These are phyloP conservation scores for Noctilio leporinus DNA, from an alignment of 2,113 vertebrate species.

Conservation along the genomic window DNA sequence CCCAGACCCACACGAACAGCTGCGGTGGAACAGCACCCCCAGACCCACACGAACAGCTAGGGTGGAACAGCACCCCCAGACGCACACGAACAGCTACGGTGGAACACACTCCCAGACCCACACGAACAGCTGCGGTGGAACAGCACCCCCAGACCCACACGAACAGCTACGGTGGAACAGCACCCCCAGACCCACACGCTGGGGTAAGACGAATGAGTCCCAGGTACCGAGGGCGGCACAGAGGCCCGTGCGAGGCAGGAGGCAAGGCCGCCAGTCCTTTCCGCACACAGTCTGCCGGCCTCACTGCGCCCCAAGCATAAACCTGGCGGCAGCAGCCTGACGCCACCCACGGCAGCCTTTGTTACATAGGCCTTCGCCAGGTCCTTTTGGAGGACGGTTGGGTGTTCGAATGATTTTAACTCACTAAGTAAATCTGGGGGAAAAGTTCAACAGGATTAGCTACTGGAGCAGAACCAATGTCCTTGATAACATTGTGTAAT, in stretches of 20 bases:
- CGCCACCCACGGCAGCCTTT: neutral
- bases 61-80: no score
- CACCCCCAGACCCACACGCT: fast-evolving
- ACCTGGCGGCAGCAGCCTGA: neutral
- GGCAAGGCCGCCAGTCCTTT: neutral
- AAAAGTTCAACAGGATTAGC: neutral
- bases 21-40: no score
- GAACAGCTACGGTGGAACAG: neutral
- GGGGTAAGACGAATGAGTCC: neutral
- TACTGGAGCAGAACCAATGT: neutral
- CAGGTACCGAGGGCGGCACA: no score
- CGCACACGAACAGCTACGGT: no score
- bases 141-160: no score
- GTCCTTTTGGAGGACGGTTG: neutral
- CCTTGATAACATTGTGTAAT: neutral
- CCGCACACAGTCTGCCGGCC: no score
- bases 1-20: no score
- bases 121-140: no score
- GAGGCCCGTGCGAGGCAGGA: no score
- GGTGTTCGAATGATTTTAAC: neutral
- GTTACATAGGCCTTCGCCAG: neutral
- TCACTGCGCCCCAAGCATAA: neutral
- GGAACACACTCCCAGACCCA: no score
- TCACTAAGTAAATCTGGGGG: neutral
- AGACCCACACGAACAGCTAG: no score